phyloP scores from a whole-genome alignment of 2,113 vertebrate species.

The Reinhardtius hippoglossoides region DNA sequence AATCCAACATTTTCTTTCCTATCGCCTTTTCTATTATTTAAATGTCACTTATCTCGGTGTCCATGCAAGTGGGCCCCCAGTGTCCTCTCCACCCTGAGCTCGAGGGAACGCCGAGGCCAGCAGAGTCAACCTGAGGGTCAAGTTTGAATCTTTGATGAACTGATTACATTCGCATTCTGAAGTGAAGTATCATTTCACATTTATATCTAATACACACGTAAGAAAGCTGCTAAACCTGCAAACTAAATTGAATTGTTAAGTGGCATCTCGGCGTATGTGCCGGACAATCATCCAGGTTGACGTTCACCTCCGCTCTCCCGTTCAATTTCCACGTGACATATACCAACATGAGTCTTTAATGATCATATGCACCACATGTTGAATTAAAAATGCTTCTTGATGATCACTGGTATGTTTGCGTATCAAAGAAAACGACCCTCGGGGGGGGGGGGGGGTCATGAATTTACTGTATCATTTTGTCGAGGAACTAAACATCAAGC shows the following conservation, averaged over 20 bases:
- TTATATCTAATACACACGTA: neutral
- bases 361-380: neutral
- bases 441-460: neutral
- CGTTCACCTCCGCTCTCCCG: neutral
- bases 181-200: no score
- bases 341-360: neutral
- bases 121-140: neutral
- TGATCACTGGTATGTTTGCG: neutral
- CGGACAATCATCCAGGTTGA: neutral
- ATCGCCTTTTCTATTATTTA: neutral
- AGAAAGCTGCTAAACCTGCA: neutral
- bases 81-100: neutral
- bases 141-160: neutral
- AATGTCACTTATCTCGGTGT: neutral
- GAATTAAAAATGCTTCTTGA: constrained; percentile 8
- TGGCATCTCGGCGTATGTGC: neutral
- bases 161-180: neutral
- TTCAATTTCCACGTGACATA: no score
- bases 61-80: neutral
- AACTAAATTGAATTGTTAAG: neutral
- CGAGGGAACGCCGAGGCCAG: neutral
- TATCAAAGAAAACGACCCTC: constrained; percentile 11
- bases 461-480: neutral
- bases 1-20: neutral
- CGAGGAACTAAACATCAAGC: constrained; percentile 2